phyloP scores from a whole-genome alignment of 1,140 invertebrate genomes.

The Hylyphantes graminicola region DNA sequence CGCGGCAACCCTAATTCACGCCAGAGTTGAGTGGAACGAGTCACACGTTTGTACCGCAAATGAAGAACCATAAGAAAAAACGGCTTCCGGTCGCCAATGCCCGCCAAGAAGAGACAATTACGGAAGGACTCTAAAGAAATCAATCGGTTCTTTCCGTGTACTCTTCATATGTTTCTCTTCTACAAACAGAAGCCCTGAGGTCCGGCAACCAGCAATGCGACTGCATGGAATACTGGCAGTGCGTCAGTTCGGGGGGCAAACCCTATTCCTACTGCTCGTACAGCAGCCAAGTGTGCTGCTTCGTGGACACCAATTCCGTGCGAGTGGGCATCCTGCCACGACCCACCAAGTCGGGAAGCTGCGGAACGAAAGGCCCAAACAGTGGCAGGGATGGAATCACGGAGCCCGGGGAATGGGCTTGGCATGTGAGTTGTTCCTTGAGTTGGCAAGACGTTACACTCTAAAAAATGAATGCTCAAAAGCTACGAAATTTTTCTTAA shows the following conservation, averaged over 20 bases:
- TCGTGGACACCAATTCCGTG: conserved; percentile 44
- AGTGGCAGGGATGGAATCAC: conserved; percentile 66
- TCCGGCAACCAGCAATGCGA: conserved; percentile 64
- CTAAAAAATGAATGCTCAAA: too few relatives aligned
- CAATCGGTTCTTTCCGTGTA: too few relatives aligned
- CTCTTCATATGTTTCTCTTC: too few relatives aligned
- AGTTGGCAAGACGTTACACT: too few relatives aligned
- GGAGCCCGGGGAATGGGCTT: conserved; percentile 70
- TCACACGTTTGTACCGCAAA: too few relatives aligned
- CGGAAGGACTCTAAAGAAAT: too few relatives aligned
- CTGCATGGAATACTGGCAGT: conserved; percentile 70
- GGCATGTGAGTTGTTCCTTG: conserved; percentile 68
- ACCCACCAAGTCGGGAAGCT: conserved; percentile 55
- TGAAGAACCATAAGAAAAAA: too few relatives aligned
- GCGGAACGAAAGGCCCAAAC: conserved; percentile 66
- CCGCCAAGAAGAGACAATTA: too few relatives aligned
- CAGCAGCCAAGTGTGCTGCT: conserved; percentile 65
- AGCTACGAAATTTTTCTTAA: too few relatives aligned
- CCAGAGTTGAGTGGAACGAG: too few relatives aligned
- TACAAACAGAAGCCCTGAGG: background rate
- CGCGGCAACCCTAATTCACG: too few relatives aligned
- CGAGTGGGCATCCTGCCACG: conserved; percentile 42
- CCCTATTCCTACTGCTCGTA: conserved; percentile 69
- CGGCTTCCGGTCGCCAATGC: too few relatives aligned
- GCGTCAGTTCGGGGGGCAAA: conserved; percentile 68